Evolutionary conservation across 2,113 vertebrate genomes (phyloP), one percentile per base, ranked within the genome.

Genomic region (Varanus salvator): DNA sequence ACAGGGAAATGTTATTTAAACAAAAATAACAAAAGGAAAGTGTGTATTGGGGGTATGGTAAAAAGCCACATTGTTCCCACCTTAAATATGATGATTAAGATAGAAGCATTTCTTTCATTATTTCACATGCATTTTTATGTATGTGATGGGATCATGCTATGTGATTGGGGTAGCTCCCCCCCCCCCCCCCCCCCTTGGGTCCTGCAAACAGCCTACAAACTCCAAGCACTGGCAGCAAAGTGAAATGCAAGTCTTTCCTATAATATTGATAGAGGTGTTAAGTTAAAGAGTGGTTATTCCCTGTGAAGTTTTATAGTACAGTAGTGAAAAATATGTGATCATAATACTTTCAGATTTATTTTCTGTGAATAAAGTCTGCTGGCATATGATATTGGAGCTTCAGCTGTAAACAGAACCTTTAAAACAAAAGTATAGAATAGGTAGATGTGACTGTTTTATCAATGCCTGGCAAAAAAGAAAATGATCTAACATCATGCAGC

Each of bases 381-480:
- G 74, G n/a, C 8, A 31, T 89, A 38, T 68, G 2, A 75, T 71
- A 66, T 27, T 25, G 87, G n/a, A 90, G 0, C 69, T 93, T 82
- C 44, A 93, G 2, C 54, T 66, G 77, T 48, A 76, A 91, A 84
- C 89, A 87, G 11, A 34, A 71, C 89, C 48, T 71, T 94, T 17
- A 91, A 95, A 90, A 93, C 74, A 85, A 92, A 88, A 87, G 25
- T 75, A 75, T 92, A 87, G 6, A 78, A 86, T 52, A 85, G 52
- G 12, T 93, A 71, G 85, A 78, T 69, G 9, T 69, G 48, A 69
- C 38, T 54, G 48, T 78, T 48, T 89, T 90, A 89, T 86, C 93
- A 87, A 27, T 94, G 94, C 90, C 54, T 94, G 72, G 54, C 83
- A 92, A 29, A 64, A 89, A 52, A 85, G 85, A 93, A 93, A 93